A percentile compares a stretch with the other conserved stretches of the same genome.
These are phyloP conservation scores for Xestia xanthographa DNA, from an alignment of 2,888 invertebrate genomes.

Conservation along the genomic window DNA sequence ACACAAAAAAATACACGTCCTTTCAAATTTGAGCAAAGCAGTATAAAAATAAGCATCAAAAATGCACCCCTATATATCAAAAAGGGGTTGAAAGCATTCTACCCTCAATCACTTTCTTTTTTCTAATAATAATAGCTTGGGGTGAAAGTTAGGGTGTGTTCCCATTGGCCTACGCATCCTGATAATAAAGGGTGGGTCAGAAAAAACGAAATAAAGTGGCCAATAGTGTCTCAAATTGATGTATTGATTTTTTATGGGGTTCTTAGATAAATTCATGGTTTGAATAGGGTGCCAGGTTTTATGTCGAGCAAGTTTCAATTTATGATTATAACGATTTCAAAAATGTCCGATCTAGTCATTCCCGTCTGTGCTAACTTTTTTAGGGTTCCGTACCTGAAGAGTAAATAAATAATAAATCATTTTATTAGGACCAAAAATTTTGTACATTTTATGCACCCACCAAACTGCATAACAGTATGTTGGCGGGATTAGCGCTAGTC, in stretches of 20 bases:
- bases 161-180: slow-evolving; percentile 52
- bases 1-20: not conserved
- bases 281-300: not conserved
- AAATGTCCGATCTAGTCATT: not conserved
- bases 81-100: slow-evolving; percentile 40
- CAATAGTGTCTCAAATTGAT: slow-evolving; percentile 40
- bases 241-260: slow-evolving; percentile 46
- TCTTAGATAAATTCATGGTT: not conserved
- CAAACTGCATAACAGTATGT: too few species aligned
- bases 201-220: slow-evolving; percentile 27
- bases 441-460: too few species aligned
- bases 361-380: too few species aligned
- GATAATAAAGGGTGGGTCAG: slow-evolving; percentile 35
- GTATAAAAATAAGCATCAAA: slow-evolving; percentile 44
- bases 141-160: slow-evolving; percentile 62
- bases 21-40: not conserved
- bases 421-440: too few species aligned
- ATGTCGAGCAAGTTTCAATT: not conserved
- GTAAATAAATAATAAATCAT: too few species aligned
- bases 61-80: slow-evolving; percentile 36
- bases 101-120: slow-evolving; percentile 62
- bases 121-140: slow-evolving; percentile 60
- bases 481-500: too few species aligned
- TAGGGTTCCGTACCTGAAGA: too few species aligned
- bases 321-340: not conserved